These are phyloP conservation scores for Bovichtus diacanthus DNA, from an alignment of 2,797 vertebrate genomes.

Conservation along the genomic window DNA sequence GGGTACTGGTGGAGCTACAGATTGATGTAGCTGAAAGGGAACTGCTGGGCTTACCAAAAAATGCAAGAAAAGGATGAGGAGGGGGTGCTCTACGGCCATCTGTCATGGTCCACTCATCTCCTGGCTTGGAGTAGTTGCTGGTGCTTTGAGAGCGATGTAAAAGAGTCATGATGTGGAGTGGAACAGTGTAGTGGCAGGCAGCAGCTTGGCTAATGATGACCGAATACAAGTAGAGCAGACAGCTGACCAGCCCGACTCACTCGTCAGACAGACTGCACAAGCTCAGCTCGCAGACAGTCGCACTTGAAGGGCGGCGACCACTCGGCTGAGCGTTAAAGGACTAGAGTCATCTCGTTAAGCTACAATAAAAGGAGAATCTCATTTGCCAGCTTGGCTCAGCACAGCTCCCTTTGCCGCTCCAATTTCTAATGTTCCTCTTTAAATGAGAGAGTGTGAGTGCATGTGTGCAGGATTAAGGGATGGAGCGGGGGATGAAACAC, in stretches of 20 bases:
- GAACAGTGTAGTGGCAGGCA: slow-evolving; percentile 35
- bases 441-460: slow-evolving; percentile 62
- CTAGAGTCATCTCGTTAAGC: slow-evolving; percentile 64
- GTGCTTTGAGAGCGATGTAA: slow-evolving; percentile 55
- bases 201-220: slow-evolving; percentile 69
- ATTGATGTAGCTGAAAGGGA: slow-evolving; percentile 46
- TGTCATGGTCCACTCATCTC: slow-evolving; percentile 55
- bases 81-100: slow-evolving; percentile 35
- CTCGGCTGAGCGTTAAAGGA: slow-evolving; percentile 52
- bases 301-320: slow-evolving; percentile 44
- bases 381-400: slow-evolving; percentile 65
- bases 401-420: slow-evolving; percentile 46
- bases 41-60: slow-evolving; percentile 24
- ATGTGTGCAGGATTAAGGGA: slow-evolving; percentile 73
- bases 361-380: slow-evolving; percentile 57
- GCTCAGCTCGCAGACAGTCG: slow-evolving; percentile 28
- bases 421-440: slow-evolving; percentile 72
- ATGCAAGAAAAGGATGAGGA: too few relatives aligned
- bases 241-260: slow-evolving; percentile 39
- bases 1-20: slow-evolving; percentile 33
- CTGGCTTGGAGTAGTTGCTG: slow-evolving; percentile 24
- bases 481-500: slow-evolving; percentile 62
- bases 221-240: slow-evolving; percentile 50
- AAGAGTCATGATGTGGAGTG: slow-evolving; percentile 44
- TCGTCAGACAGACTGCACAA: slow-evolving; percentile 21